Conservation (phyloP, 2,797 vertebrate species). For the Ctenopoma kingsleyae region DNA sequence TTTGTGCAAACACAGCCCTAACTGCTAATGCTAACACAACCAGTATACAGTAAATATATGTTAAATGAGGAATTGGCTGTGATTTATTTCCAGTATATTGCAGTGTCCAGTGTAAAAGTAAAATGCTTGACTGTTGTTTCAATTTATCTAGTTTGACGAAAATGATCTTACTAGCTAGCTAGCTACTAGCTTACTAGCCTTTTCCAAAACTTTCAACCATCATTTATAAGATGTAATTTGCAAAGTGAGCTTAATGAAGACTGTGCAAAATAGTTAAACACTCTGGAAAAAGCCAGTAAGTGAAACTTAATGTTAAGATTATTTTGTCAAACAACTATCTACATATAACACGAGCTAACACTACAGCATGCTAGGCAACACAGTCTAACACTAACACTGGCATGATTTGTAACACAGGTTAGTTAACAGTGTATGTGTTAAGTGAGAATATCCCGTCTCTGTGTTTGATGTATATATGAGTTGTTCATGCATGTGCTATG, state of each 20-base stretch:
- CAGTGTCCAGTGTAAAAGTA: background rate
- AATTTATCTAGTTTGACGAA: background rate
- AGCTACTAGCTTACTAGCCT: background rate
- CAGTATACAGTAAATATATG: background rate
- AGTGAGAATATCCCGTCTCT: conserved; percentile 13
- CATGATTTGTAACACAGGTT: conserved; percentile 16
- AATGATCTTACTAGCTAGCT: background rate
- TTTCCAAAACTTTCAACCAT: background rate
- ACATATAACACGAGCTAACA: conserved; percentile 47
- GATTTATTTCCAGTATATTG: background rate
- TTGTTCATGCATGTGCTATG: conserved; percentile 25
- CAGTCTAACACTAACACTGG: conserved; percentile 39
- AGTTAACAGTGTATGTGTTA: background rate
- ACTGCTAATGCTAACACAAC: conserved; percentile 13
- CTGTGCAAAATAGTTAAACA: background rate
- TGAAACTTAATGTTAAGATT: background rate
- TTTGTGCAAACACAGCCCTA: background rate
- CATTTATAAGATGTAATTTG: background rate
- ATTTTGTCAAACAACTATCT: conserved; percentile 7
- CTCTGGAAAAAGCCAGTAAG: background rate
- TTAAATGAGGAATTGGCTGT: background rate
- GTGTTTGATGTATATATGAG: conserved; percentile 2
- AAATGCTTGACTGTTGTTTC: background rate
- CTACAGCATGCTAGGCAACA: conserved; percentile 58
- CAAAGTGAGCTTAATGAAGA: background rate